Evolutionary conservation across 2,113 vertebrate genomes (phyloP), one percentile per base, ranked within the genome.

Genomic region (Haplotaxodon microlepis): DNA sequence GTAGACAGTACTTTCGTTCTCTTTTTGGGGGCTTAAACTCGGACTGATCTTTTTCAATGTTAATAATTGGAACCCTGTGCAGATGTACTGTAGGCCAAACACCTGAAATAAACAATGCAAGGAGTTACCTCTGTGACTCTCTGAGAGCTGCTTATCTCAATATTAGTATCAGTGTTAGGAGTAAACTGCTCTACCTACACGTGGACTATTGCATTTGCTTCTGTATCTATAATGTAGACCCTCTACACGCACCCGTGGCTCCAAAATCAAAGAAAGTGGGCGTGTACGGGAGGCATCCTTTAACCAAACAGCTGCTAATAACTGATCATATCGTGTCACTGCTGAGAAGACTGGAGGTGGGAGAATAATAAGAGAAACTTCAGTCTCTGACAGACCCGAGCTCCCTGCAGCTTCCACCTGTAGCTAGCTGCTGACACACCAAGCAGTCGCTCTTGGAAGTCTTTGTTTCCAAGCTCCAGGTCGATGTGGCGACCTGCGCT

Each of bases 251-350:
- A 85, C 50, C 80, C 19, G 61, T 34, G 45, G 21, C 63, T 84
- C 54, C 6, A 17, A 24, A 51, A 80, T 19, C 80, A 83, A 86
- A 79, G 84, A 84, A 87, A 90, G 94, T 95, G 92, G 84, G 92
- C 80, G 92, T 90, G 94, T 95, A 27, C 89, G 63, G 11, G 66
- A 71, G 84, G 83, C 88, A 54, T 83, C 82, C 3, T 87, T 57
- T 51, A 89, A 90, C 89, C 87, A 93, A 95, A 95, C 97, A 96
- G 89, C 95, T 88, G 71, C 88, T 96, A 97, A 97, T 97, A 97
- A 97, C 95, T 93, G 98, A 98, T 97, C 97, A 96, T 97, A 97
- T 96, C 95, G 94, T 89, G 95, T 97, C 96, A 94, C 96, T 96
- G 96, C 94, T 97, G 96, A 97, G 96, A 96, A 96, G 45, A 34